These are phyloP conservation scores for Psittacula derbiana DNA, from an alignment of 2,797 vertebrate species.

Conservation along the genomic window DNA sequence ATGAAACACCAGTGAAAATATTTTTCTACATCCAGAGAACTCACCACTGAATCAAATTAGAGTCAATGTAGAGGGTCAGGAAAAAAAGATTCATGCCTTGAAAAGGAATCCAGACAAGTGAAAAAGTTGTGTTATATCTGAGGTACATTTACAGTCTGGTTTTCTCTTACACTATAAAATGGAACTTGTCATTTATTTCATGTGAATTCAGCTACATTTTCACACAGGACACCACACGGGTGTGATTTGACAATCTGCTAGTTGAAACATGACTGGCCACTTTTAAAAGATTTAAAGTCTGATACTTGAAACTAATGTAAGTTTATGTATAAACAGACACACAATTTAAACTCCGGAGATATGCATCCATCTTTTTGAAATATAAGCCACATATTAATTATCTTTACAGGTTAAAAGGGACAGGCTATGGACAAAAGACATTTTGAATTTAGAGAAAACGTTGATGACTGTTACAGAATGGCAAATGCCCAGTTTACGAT, in stretches of 20 bases:
- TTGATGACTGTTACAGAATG: background rate
- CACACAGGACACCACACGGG: background rate
- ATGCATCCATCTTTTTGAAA: background rate
- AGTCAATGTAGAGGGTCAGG: background rate
- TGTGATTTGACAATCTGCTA: background rate
- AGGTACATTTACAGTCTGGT: background rate
- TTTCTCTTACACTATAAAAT: background rate
- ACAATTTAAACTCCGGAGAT: background rate
- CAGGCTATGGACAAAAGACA: background rate
- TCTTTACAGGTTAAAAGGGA: background rate
- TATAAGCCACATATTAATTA: background rate
- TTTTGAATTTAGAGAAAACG: background rate
- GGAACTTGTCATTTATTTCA: background rate
- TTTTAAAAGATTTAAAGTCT: background rate
- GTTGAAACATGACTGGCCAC: background rate
- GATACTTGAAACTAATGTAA: background rate
- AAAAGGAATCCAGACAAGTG: background rate
- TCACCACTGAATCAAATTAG: background rate
- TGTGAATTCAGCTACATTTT: background rate
- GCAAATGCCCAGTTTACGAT: background rate
- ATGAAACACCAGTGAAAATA: background rate
- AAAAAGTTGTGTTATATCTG: background rate
- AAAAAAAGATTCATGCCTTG: background rate
- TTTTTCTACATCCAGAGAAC: background rate
- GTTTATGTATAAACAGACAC: background rate